Conservation (phyloP, 2,113 vertebrate genomes). For the Myodes glareolus region DNA sequence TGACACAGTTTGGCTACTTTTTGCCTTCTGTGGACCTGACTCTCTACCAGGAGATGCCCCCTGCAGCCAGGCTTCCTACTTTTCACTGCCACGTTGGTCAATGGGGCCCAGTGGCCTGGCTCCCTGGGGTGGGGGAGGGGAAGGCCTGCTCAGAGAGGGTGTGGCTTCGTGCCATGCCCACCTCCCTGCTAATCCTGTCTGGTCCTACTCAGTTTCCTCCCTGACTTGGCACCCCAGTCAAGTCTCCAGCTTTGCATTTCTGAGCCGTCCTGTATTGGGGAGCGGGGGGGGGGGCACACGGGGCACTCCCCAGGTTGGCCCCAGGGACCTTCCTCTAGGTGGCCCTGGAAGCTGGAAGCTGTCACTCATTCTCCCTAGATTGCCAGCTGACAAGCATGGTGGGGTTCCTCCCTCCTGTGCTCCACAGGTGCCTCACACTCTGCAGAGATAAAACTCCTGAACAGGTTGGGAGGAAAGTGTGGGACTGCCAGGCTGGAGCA, state of each 20-base stretch:
- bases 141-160: background rate
- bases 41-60: background rate
- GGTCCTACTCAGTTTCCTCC: conserved; percentile 44
- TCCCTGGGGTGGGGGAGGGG: background rate
- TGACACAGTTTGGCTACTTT: background rate
- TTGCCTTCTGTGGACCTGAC: background rate
- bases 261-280: no score
- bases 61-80: background rate
- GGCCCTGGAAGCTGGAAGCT: background rate
- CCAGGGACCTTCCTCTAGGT: background rate
- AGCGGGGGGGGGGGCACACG: no score
- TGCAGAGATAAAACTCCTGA: conserved; percentile 25
- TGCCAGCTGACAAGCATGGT: background rate
- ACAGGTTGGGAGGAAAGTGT: background rate
- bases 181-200: background rate
- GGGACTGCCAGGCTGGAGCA: background rate
- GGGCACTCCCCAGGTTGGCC: background rate
- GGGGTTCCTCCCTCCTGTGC: background rate
- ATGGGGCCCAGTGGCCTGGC: background rate
- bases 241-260: background rate
- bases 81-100: background rate
- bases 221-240: conserved; percentile 52
- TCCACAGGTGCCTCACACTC: background rate
- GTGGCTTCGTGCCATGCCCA: conserved; percentile 1
- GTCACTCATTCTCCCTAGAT: background rate